Percentiles rank a stretch among this genome's conserved stretches.
Evolutionary conservation across 64 coral and sea anemone genomes (phyloP).

Genomic region (Stichodactyla helianthus): DNA sequence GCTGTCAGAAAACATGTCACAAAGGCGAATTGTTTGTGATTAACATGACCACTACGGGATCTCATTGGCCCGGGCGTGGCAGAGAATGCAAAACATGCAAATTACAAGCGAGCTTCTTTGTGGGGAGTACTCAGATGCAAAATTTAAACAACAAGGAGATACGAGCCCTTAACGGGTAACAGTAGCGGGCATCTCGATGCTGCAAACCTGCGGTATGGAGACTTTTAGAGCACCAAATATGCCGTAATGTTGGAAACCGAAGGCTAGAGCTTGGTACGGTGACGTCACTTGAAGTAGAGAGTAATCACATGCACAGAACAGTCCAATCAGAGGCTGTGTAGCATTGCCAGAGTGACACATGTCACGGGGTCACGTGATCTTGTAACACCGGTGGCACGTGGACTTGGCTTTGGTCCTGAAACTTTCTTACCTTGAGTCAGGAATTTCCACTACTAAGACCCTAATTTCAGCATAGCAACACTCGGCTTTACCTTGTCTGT

Average conservation of each 20-base stretch:
- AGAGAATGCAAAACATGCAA: conserved; percentile 36
- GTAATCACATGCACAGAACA: conserved; percentile 5
- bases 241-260: not conserved
- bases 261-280: not conserved
- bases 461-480: conserved; percentile 24
- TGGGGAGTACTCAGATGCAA: conserved; percentile 3
- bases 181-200: not conserved
- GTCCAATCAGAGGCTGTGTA: conserved; percentile 17
- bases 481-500: not conserved
- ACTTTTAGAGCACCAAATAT: not conserved
- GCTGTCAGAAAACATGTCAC: conserved; percentile 28
- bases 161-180: not conserved
- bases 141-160: not conserved
- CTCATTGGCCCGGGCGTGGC: conserved; percentile 27
- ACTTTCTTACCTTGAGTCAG: conserved; percentile 29
- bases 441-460: conserved; percentile 42
- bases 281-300: conserved; percentile 15
- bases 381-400: conserved; percentile 69
- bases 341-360: conserved; percentile 43
- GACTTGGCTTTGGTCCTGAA: conserved; percentile 70
- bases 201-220: not conserved
- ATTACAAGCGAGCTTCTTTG: not conserved
- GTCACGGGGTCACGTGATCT: conserved; percentile 66
- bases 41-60: conserved; percentile 10
- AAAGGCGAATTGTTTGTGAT: conserved; percentile 37